Conservation (phyloP, 2,113 vertebrate genomes). For the Ellobius talpinus region DNA sequence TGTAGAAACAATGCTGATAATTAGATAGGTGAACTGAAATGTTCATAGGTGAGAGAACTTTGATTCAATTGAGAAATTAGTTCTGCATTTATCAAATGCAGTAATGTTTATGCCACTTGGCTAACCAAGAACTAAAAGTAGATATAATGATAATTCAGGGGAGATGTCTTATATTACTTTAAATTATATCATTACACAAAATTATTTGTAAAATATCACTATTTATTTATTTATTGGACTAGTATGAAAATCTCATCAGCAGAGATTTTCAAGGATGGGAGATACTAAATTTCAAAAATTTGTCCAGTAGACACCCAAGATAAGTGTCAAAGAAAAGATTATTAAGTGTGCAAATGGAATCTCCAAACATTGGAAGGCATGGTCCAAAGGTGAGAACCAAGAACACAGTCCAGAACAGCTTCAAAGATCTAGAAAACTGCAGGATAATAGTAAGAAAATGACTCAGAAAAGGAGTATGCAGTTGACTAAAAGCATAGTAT, state of each 20-base stretch:
- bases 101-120: not conserved
- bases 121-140: not conserved
- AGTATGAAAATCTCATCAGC: not conserved
- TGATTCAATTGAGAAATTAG: not conserved
- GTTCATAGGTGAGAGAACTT: not conserved
- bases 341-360: not conserved
- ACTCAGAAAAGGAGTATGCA: not conserved
- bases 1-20: conserved; percentile 23
- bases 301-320: not conserved
- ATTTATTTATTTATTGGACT: conserved; percentile 4
- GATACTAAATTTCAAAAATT: not conserved
- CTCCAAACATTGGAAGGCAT: not conserved
- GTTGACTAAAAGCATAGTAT: not conserved
- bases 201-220: not conserved
- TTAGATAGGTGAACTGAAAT: conserved; percentile 7
- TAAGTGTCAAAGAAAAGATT: not conserved
- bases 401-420: not conserved
- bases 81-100: not conserved
- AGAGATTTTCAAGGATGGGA: not conserved
- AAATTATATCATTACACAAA: not conserved
- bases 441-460: not conserved
- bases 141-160: not conserved
- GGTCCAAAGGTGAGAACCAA: not conserved
- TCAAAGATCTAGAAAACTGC: not conserved
- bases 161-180: not conserved